phyloP scores from a whole-genome alignment of 92 coral and sea anemone species.

The Paramuricea clavata region DNA sequence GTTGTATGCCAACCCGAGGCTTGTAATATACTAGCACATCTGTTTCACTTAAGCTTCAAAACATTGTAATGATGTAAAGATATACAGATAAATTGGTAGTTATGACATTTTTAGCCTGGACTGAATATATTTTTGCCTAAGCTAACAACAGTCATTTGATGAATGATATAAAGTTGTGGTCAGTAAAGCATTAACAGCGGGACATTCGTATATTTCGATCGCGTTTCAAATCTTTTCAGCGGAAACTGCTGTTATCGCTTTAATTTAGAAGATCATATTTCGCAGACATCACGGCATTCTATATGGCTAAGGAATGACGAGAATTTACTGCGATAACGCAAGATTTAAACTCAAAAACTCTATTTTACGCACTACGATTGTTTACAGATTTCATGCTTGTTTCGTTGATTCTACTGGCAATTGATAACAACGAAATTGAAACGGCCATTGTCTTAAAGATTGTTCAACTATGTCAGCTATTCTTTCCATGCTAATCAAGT shows the following conservation, averaged over 20 bases:
- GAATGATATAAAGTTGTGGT: not conserved
- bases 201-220: conserved; percentile 27
- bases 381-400: conserved; percentile 24
- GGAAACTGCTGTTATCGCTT: conserved; percentile 56
- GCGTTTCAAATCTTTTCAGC: conserved; percentile 16
- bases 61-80: not conserved
- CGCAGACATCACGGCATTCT: conserved; percentile 56
- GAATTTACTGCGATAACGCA: conserved; percentile 6
- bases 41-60: not conserved
- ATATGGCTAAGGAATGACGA: conserved; percentile 15
- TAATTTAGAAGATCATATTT: conserved; percentile 49
- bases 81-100: not conserved
- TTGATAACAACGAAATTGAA: not conserved
- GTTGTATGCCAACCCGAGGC: conserved; percentile 7
- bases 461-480: conserved; percentile 39
- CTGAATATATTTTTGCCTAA: not conserved
- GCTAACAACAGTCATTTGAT: not conserved
- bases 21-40: not conserved
- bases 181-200: conserved; percentile 24
- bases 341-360: conserved; percentile 1
- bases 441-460: conserved; percentile 15
- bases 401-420: conserved; percentile 7
- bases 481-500: conserved; percentile 42
- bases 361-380: conserved; percentile 6
- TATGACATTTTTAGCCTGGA: not conserved